Conservation (phyloP, 2,888 invertebrate genomes). For the Drosophila yooni region DNA sequence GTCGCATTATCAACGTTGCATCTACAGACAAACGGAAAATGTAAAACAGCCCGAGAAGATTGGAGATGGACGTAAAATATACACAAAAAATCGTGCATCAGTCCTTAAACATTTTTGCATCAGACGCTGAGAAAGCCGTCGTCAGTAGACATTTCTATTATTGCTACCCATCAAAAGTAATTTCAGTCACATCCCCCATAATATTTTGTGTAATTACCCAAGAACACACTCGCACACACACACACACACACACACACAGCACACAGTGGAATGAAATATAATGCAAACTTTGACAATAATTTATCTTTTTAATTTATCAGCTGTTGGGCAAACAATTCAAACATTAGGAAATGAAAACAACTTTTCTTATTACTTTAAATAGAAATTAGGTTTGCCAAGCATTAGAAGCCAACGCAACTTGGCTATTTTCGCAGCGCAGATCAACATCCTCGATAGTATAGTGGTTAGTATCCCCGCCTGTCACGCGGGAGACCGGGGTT, state of each 20-base stretch:
- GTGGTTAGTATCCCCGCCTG: constrained; percentile 65
- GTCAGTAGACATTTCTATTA: constrained; percentile 12
- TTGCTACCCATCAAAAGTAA: constrained; percentile 34
- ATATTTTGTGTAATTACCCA: constrained; percentile 52
- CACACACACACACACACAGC: constrained; percentile 8
- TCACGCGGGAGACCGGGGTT: constrained; percentile 66
- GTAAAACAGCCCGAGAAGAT: background rate
- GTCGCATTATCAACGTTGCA: constrained; percentile 56
- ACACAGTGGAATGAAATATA: constrained; percentile 15
- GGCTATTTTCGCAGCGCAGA: background rate
- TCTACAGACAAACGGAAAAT: constrained; percentile 30
- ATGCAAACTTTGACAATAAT: constrained; percentile 56
- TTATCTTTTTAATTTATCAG: constrained; percentile 70
- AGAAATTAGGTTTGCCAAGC: constrained; percentile 9
- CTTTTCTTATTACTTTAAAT: constrained; percentile 21
- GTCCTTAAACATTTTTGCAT: constrained; percentile 35
- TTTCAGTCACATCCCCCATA: constrained; percentile 20
- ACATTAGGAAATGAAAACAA: constrained; percentile 22
- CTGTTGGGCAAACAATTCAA: constrained; percentile 32
- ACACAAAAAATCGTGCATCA: constrained; percentile 39
- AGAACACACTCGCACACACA: constrained; percentile 10
- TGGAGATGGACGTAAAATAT: background rate
- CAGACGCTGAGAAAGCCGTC: constrained; percentile 5
- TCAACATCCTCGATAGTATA: constrained; percentile 62
- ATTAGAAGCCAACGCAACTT: constrained; percentile 3